Evolutionary conservation across 1,140 invertebrate genomes (phyloP), one percentile per base, ranked within the genome.

Genomic region (Ips nitidus): DNA sequence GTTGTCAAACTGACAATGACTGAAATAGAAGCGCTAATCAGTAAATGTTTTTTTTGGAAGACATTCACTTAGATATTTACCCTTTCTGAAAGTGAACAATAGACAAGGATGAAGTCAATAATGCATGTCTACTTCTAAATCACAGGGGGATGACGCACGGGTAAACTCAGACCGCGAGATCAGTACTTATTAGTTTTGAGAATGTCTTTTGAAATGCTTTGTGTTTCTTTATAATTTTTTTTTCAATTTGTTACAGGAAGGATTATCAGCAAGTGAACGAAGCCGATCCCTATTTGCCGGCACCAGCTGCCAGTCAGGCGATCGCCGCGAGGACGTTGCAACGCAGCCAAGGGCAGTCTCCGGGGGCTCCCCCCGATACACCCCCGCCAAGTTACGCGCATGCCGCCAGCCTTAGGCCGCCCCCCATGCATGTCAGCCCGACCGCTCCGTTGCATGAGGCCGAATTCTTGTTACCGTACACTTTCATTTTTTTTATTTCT

Each of bases 241-340:
- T 59, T 52, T 45, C 52, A 52, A 60, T 37, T 74, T 72, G 62
- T 84, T 86, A 61, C 81, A 90, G 89, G 83, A 86, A 86, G 76
- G 88, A 90, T 80, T 89, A 89, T 79, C 84, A 87, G 69, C 86
- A 89, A 80, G 88, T 89, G 66, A 89, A 91, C 75, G 90, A 91
- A 75, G 87, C 88, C 75, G 89, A 91, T 80, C 89, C 89, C 47
- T 82, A 90, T 72, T 86, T 89, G 40, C 86, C 87, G 41, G 73
- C 78, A 36, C 72, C 75, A 50, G 85, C 86, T 66, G 86, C 86
- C 41, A 86, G 84, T 61, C 86, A 87, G 77, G 86, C 86, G 50
- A 87, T 87, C 74, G 86, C 85, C 73, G 86, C 86, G 47, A 79
- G 86, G 77, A 87, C 86, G 75, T 82, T 87, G 55, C 80, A 81